Evolutionary conservation across 2,888 invertebrate species (phyloP).

Genomic region (Ellobium chinense): DNA sequence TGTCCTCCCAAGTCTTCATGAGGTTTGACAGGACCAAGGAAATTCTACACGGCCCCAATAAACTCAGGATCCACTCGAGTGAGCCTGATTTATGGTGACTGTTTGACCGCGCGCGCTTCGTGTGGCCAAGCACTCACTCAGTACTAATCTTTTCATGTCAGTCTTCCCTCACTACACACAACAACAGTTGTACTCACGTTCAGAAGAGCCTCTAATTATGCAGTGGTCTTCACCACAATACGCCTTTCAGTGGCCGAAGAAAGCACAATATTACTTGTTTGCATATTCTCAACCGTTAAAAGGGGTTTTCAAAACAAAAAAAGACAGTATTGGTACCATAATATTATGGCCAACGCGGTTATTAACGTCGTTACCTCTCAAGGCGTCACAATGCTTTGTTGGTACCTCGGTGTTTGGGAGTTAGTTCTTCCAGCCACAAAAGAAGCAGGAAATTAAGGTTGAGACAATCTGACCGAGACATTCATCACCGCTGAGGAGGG

Average conservation of each 20-base stretch:
- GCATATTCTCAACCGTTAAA: conserved; percentile 16
- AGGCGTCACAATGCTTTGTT: conserved; percentile 5
- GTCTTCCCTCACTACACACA: not conserved
- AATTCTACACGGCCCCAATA: not conserved
- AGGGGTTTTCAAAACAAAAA: not conserved
- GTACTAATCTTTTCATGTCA: conserved; percentile 18
- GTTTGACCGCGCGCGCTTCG: not conserved
- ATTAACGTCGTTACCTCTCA: conserved; percentile 1
- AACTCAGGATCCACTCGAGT: not conserved
- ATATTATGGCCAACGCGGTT: conserved; percentile 15
- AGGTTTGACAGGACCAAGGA: not conserved
- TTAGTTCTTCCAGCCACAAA: not conserved
- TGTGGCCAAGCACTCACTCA: not conserved
- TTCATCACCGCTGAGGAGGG: not conserved
- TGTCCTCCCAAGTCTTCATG: conserved; percentile 7
- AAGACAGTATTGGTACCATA: not conserved
- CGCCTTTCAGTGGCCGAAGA: not conserved
- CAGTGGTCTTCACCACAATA: not conserved
- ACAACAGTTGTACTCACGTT: not conserved
- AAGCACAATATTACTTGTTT: conserved; percentile 19
- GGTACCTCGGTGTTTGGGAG: not conserved
- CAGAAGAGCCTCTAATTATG: not conserved
- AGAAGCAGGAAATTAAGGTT: conserved; percentile 28
- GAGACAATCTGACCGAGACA: not conserved
- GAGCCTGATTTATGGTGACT: conserved; percentile 12